These are phyloP conservation scores for Nothura maculosa DNA, from an alignment of 2,797 vertebrate species.

Conservation along the genomic window DNA sequence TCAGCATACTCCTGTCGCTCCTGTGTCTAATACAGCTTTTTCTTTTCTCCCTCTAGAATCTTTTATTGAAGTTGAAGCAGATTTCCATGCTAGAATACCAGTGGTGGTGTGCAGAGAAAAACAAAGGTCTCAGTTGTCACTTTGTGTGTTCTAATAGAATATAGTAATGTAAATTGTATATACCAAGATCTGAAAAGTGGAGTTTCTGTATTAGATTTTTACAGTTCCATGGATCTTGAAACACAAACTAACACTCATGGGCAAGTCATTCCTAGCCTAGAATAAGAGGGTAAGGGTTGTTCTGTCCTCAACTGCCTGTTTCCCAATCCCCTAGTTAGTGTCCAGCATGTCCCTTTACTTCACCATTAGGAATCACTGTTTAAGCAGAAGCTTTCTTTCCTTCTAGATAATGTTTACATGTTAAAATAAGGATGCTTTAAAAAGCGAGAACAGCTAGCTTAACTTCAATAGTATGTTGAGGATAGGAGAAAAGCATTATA, in stretches of 20 bases:
- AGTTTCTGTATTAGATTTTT: slow-evolving; percentile 64
- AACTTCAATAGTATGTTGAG: background rate
- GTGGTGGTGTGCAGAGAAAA: slow-evolving; percentile 95
- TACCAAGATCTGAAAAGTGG: slow-evolving; percentile 57
- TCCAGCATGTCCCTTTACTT: slow-evolving; percentile 58
- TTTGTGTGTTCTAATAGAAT: slow-evolving; percentile 72
- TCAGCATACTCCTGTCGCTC: background rate
- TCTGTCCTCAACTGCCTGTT: slow-evolving; percentile 61
- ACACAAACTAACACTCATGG: slow-evolving; percentile 64
- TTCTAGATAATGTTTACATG: background rate
- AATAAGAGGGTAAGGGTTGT: slow-evolving; percentile 70
- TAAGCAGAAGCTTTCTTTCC: slow-evolving; percentile 18
- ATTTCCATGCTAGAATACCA: slow-evolving; percentile 94
- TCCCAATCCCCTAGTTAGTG: slow-evolving; percentile 29
- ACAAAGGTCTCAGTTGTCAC: slow-evolving; percentile 84
- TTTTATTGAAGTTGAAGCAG: slow-evolving; percentile 90
- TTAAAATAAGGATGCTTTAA: background rate
- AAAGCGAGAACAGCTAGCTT: background rate
- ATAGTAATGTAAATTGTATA: slow-evolving; percentile 55
- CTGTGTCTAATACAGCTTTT: slow-evolving; percentile 11
- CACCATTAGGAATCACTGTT: slow-evolving; percentile 47
- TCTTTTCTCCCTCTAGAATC: slow-evolving; percentile 81
- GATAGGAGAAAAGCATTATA: slow-evolving; percentile 6
- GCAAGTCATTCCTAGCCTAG: slow-evolving; percentile 70
- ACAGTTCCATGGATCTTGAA: slow-evolving; percentile 71